Conservation (phyloP, 2,888 invertebrate species). For the Fissipunctia ypsillon region DNA sequence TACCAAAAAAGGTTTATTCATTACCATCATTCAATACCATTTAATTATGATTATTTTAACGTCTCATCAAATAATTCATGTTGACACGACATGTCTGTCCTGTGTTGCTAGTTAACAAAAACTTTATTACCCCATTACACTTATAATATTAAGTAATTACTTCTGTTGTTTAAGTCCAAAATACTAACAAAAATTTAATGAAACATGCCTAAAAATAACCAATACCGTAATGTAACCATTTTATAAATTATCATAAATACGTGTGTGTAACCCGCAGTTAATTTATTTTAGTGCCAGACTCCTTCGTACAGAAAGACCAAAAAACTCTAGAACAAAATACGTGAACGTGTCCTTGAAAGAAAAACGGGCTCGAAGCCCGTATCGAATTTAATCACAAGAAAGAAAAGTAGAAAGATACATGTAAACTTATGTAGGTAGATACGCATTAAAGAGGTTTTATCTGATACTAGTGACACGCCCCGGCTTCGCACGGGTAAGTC, state of each 20-base stretch:
- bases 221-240: slow-evolving; percentile 5
- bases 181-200: neutral
- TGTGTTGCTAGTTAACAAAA: neutral
- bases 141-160: neutral
- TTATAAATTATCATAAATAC: neutral
- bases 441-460: neutral
- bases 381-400: slow-evolving; percentile 27
- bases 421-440: neutral
- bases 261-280: neutral
- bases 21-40: too few species aligned
- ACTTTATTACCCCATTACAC: neutral
- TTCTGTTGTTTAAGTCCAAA: neutral
- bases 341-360: slow-evolving; percentile 3
- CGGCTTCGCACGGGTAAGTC: too few species aligned
- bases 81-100: neutral
- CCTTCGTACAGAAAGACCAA: slow-evolving; percentile 7
- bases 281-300: slow-evolving; percentile 28
- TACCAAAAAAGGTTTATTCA: neutral
- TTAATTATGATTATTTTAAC: neutral
- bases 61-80: neutral
- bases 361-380: neutral
- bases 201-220: slow-evolving; percentile 3
- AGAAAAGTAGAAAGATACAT: slow-evolving; percentile 1
- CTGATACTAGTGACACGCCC: too few species aligned
- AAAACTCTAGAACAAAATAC: slow-evolving; percentile 8